Evolutionary conservation across 2,113 vertebrate species (phyloP).

Genomic region (Vicugna pacos): DNA sequence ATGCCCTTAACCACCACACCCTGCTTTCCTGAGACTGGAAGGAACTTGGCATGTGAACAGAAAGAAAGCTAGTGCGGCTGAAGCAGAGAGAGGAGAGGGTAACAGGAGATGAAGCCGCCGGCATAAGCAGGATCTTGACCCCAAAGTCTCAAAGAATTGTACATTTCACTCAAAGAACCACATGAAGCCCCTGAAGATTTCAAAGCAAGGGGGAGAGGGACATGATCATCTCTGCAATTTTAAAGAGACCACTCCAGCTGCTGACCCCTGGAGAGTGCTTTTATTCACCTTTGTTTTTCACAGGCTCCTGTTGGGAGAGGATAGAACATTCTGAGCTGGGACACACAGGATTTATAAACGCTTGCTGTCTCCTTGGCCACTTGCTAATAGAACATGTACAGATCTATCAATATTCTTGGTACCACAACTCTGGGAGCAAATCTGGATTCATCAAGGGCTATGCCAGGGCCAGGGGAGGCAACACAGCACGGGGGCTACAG

Average conservation of each 20-base stretch:
- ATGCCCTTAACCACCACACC: neutral
- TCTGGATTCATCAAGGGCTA: neutral
- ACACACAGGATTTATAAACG: neutral
- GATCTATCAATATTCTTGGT: neutral
- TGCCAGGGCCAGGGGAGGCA: neutral
- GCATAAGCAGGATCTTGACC: neutral
- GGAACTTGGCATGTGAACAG: neutral
- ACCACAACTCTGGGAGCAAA: neutral
- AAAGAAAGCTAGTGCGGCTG: neutral
- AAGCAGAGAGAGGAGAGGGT: neutral
- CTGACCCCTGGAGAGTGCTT: too few relatives aligned
- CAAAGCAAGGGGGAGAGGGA: neutral
- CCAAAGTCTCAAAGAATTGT: neutral
- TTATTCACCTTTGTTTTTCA: neutral
- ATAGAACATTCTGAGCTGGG: neutral
- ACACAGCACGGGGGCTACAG: neutral
- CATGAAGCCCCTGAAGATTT: neutral
- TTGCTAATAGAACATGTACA: neutral
- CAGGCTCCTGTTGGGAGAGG: neutral
- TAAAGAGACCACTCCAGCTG: neutral
- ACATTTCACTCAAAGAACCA: neutral
- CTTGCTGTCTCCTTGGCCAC: neutral
- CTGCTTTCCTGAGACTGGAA: slow-evolving; percentile 33
- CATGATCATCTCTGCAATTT: neutral
- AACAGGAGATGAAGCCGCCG: neutral